Percentiles rank a stretch among this genome's conserved stretches.
These are phyloP conservation scores for Ormyrus thymus DNA, from an alignment of 2,888 invertebrate species.

Conservation along the genomic window DNA sequence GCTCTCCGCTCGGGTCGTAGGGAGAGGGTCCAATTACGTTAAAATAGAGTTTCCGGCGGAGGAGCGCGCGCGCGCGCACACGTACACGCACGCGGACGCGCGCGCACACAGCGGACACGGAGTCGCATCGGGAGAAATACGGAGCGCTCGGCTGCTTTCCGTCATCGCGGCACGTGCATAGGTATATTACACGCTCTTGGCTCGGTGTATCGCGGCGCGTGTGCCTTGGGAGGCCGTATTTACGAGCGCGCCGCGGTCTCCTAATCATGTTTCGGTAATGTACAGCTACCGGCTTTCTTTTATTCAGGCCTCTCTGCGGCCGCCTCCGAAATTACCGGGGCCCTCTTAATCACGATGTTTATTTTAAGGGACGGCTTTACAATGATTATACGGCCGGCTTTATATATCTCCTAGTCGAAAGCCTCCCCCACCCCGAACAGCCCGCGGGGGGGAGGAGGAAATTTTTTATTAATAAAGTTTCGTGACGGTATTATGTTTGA, in stretches of 20 bases:
- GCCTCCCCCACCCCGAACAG: too few species aligned
- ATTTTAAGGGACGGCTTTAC: conserved; percentile 50
- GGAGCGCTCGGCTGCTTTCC: conserved; percentile 14
- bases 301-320: conserved; percentile 7
- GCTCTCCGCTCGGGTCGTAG: conserved; percentile 17
- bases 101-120: not conserved
- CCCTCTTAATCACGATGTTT: conserved; percentile 39
- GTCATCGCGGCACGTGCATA: conserved; percentile 27
- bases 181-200: conserved; percentile 14
- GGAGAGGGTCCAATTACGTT: conserved; percentile 68
- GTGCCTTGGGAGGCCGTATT: conserved; percentile 42
- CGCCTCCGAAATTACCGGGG: conserved; percentile 25
- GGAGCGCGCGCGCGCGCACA: conserved; percentile 26
- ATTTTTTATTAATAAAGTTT: conserved; percentile 58
- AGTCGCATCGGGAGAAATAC: too few species aligned
- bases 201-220: not conserved
- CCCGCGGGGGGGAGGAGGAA: not conserved
- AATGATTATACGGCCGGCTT: conserved; percentile 45
- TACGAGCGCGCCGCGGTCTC: conserved; percentile 40
- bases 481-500: conserved; percentile 45
- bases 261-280: conserved; percentile 48
- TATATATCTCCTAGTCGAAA: not conserved
- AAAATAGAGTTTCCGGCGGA: conserved; percentile 72
- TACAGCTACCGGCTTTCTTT: conserved; percentile 34
- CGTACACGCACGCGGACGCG: not conserved